Conservation (phyloP, 1,140 invertebrate genomes). For the Drosophila orosa region DNA sequence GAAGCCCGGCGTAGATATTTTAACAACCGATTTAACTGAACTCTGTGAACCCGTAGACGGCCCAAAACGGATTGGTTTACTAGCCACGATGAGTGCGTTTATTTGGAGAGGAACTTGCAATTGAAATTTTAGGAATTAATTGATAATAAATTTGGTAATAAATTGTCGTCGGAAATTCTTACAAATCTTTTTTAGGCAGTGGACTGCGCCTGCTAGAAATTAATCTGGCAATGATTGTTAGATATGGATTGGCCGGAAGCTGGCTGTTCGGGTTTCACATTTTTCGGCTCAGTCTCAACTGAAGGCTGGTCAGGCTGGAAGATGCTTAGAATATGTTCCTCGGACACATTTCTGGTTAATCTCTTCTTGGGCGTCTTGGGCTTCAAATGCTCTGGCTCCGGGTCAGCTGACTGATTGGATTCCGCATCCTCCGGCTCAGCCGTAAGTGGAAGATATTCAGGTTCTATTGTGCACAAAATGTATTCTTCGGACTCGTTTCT, state of each 20-base stretch:
- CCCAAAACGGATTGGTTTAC: conserved; percentile 41
- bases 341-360: background rate
- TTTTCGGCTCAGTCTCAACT: background rate
- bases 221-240: background rate
- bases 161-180: conserved; percentile 5
- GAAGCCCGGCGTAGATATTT: conserved; percentile 39
- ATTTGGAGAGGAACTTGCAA: conserved; percentile 1
- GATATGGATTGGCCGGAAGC: background rate
- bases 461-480: background rate
- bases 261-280: background rate
- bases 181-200: conserved; percentile 4
- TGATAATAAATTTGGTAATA: conserved; percentile 1
- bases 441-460: background rate
- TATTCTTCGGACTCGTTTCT: background rate
- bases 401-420: background rate
- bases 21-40: conserved; percentile 80
- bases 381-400: background rate
- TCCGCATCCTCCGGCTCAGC: background rate
- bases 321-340: background rate
- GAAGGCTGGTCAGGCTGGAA: background rate
- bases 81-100: conserved; percentile 11
- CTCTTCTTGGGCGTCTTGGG: background rate
- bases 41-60: conserved; percentile 41
- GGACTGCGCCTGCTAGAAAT: background rate
- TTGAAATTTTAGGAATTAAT: conserved; percentile 4